These are phyloP conservation scores for Pogonomyrmex barbatus DNA, from an alignment of 1,140 invertebrate genomes.

Conservation along the genomic window DNA sequence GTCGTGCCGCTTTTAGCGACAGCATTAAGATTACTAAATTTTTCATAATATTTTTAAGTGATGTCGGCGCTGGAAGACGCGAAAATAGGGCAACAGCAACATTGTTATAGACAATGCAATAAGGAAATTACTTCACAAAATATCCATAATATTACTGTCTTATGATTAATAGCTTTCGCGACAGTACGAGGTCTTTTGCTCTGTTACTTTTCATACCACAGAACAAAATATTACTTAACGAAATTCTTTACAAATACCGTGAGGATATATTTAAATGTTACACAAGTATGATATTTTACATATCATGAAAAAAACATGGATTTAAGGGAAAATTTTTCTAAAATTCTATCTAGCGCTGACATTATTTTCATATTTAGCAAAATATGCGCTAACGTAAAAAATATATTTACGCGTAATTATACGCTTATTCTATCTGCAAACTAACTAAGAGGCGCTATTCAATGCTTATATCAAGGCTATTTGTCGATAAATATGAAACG, in stretches of 20 bases:
- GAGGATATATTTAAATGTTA: conserved; percentile 1
- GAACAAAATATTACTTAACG: neutral
- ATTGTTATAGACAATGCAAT: neutral
- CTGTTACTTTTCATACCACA: neutral
- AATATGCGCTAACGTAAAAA: conserved; percentile 3
- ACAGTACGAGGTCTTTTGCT: neutral
- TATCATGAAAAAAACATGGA: neutral
- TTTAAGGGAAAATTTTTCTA: neutral
- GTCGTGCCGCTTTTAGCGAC: conserved; percentile 53
- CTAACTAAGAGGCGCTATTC: conserved; percentile 66
- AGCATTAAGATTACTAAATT: conserved; percentile 56
- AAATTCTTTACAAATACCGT: neutral
- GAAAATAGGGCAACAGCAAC: conserved; percentile 23
- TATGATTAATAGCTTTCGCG: conserved; percentile 7
- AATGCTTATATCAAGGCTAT: conserved; percentile 19
- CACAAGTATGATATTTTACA: neutral
- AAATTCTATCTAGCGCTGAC: conserved; percentile 11
- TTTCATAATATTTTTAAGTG: conserved; percentile 65
- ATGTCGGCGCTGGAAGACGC: conserved; percentile 41
- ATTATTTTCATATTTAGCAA: conserved; percentile 9
- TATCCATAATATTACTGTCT: neutral
- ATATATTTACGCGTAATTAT: conserved; percentile 33
- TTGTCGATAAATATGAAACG: neutral
- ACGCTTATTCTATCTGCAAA: conserved; percentile 48
- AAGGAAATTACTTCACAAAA: neutral